Base-by-base conservation (phyloP, 2,888 invertebrate species). In the Cinara cedri region DNA sequence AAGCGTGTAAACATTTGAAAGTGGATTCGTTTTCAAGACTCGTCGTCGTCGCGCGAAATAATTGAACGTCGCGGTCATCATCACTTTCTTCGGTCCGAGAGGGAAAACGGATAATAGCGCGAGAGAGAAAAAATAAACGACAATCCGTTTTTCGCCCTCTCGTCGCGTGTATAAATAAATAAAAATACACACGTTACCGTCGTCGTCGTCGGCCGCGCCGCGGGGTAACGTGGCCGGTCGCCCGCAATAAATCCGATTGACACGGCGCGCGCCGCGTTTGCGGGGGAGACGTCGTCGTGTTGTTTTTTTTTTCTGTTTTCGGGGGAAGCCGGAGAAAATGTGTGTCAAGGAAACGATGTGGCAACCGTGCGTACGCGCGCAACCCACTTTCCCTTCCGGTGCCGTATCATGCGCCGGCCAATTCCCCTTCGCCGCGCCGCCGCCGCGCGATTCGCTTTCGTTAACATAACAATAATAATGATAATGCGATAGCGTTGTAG, bases 331-430 rank as follows among this genome's bases (percentile, higher is more conserved):
- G 78, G 78, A 70, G 78, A 70, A 78, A 70, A 78, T 68, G 78
- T 78, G 78, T 60, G 78, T 78, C 78, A 78, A 78, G 78, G 78
- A 78, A 68, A 62, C 68, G 78, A 80, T 80, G 72, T 80, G 82
- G 81, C 81, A 82, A 81, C 80, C 60, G 81, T 81, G 81, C 57
- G 42, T 26, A 26, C 13, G 24, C 60, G 26, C 34, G 26, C 82
- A 81, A 81, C 82, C 82, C 82, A 82, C 82, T 82, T 82, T 82
- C 82, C 82, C 82, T 82, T 81, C 81, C 81, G 82, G 82, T 81
- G 81, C 70, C 62, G 81, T 81, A 78, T 78, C 54, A 54, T 71
- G 34, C 71, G 63, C 65, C 74, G 78, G 78, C 70, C 78, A 70
- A 60, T 70, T 75, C 63, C 74, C 63, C 74, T 21, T 51, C 74